Conservation (phyloP, 1,140 invertebrate species). For the Hypsibius dujardini region DNA sequence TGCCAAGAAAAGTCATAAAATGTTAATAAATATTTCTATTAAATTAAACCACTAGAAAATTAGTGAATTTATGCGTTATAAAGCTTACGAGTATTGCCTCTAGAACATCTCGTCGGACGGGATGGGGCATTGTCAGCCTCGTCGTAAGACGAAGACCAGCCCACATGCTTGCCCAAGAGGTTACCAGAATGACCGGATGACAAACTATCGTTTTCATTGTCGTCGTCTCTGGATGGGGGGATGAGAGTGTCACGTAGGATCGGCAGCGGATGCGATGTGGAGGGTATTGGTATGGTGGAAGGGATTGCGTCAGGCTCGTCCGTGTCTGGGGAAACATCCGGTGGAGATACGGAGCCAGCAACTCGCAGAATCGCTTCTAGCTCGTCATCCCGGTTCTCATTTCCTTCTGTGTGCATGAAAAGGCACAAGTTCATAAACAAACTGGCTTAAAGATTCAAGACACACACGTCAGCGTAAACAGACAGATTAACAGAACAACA, state of each 20-base stretch:
- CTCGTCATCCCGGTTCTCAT: background rate
- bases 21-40: background rate
- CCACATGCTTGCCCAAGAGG: background rate
- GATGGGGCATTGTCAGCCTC: background rate
- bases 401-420: too few species aligned
- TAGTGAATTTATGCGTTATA: background rate
- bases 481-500: too few species aligned
- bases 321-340: background rate
- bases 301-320: background rate
- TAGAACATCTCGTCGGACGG: background rate
- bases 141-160: conserved; percentile 11
- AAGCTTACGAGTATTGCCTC: too few species aligned
- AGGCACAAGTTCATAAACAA: too few species aligned
- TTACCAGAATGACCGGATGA: background rate
- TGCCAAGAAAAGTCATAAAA: background rate
- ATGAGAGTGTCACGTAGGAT: too few species aligned
- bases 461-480: too few species aligned
- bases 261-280: background rate
- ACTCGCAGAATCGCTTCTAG: background rate
- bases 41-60: background rate
- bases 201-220: background rate
- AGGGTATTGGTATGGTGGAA: background rate
- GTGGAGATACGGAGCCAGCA: background rate
- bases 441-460: too few species aligned
- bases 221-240: too few species aligned